Evolutionary conservation across 1,140 invertebrate genomes (phyloP).

Genomic region (Lucilia cuprina): DNA sequence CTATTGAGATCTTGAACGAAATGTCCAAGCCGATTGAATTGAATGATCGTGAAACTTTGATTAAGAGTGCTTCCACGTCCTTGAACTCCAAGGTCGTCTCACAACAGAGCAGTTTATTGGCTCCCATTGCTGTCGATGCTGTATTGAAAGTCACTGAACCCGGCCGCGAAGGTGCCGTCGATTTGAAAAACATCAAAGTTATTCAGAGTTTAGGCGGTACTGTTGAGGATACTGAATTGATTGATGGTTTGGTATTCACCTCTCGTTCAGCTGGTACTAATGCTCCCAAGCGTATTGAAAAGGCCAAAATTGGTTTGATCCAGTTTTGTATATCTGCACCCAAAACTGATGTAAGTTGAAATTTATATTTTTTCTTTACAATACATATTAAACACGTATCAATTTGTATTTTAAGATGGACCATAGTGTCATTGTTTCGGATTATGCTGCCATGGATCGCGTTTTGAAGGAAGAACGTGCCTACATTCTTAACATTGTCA

Average conservation of each 20-base stretch:
- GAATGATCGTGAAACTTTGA: constrained; percentile 83
- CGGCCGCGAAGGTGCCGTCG: constrained; percentile 69
- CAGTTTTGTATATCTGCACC: constrained; percentile 99
- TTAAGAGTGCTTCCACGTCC: constrained; percentile 96
- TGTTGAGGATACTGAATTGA: constrained; percentile 95
- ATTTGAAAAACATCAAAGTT: constrained; percentile 91
- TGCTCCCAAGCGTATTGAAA: constrained; percentile 92
- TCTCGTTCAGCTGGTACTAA: constrained; percentile 89
- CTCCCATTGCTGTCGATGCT: constrained; percentile 96
- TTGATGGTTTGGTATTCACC: constrained; percentile 94
- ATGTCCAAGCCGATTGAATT: constrained; percentile 91
- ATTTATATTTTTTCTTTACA: constrained; percentile 34
- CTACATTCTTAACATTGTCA: constrained; percentile 98
- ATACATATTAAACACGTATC: background rate
- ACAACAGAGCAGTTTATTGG: constrained; percentile 93
- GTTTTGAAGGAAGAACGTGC: constrained; percentile 97
- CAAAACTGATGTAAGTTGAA: constrained; percentile 90
- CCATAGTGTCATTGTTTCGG: constrained; percentile 96
- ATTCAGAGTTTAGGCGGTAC: constrained; percentile 96
- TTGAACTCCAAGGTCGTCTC: constrained; percentile 99
- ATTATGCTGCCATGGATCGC: constrained; percentile 99
- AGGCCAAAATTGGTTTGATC: constrained; percentile 98
- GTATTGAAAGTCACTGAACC: constrained; percentile 83
- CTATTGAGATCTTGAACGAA: constrained; percentile 83
- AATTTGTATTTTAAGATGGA: constrained; percentile 83